phyloP scores from a whole-genome alignment of 2,888 invertebrate genomes.

The Gnatocerus cornutus region DNA sequence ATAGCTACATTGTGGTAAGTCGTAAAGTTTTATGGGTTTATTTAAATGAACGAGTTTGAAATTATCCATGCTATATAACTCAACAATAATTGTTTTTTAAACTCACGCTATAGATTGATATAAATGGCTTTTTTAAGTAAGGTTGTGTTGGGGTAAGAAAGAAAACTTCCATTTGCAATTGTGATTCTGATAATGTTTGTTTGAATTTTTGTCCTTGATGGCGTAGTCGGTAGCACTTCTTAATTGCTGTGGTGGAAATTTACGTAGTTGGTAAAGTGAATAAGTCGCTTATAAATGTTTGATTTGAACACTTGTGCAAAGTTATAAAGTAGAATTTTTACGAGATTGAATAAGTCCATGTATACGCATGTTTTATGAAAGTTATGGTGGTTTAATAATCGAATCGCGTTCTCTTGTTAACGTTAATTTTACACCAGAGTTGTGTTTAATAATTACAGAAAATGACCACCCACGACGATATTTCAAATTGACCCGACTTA shows the following conservation, averaged over 20 bases:
- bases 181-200: no score
- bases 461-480: conserved; percentile 62
- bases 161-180: no score
- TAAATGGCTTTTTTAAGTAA: no score
- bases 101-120: conserved; percentile 25
- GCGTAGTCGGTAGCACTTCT: conserved; percentile 9
- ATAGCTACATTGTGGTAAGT: conserved; percentile 49
- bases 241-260: conserved; percentile 49
- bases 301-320: conserved; percentile 63
- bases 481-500: conserved; percentile 49
- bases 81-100: conserved; percentile 47
- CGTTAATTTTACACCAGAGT: conserved; percentile 62
- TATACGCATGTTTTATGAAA: conserved; percentile 62
- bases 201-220: no score
- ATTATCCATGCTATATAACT: conserved; percentile 45
- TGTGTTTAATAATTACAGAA: conserved; percentile 62
- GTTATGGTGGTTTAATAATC: conserved; percentile 64
- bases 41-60: conserved; percentile 51
- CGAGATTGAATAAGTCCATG: conserved; percentile 59
- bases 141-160: no score
- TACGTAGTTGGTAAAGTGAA: conserved; percentile 58
- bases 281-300: conserved; percentile 59
- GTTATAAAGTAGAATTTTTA: conserved; percentile 63
- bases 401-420: conserved; percentile 63
- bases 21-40: conserved; percentile 51